Base-by-base conservation (phyloP, 2,113 vertebrate genomes). In the Myrmecophaga tridactyla region DNA sequence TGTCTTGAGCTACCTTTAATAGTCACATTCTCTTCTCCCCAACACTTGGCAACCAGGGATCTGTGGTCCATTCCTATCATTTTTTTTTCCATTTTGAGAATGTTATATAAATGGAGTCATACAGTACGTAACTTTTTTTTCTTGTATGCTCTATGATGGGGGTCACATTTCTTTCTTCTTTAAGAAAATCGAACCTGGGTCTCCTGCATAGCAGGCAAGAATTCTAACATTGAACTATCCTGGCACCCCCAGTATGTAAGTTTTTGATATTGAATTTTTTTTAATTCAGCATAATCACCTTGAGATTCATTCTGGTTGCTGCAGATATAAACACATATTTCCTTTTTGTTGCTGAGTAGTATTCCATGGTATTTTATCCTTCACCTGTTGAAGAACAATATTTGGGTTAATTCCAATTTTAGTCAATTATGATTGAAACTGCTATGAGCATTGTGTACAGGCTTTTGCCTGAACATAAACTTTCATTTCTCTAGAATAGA, bases 401-500 rank as follows among this genome's bases (percentile, higher is more conserved):
- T 89, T 89, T 39, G 25, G 17, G 1, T 89, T 76, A 73, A 20
- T 84, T 92, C 46, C 13, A 80, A 20, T 65, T 80, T 73, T 8
- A 4, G 58, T 9, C 39, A n/a, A 27, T 36, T 21, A 77, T 14
- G 27, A 46, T 56, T 77, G 88, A 84, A 94, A 51, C 23, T 60
- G 3, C 63, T 85, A 18, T 73, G 51, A 82, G n/a, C 1, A 69
- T 69, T 89, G 86, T 65, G 39, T 65, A 10, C 1, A 88, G 60
- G 80, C 46, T 75, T 86, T 89, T 63, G 10, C 11, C 39, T 90
- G 23, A 76, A 58, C 34, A 53, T 70, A 75, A 65, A 31, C 46
- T 90, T 95, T 90, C 31, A 90, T 72, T 69, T 92, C 53, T 78
- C 17, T 90, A 75, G 43, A 90, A 63, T 41, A 65, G 89, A 93